Evolutionary conservation across 2,888 invertebrate genomes (phyloP).

Genomic region (Drosophila putrida): DNA sequence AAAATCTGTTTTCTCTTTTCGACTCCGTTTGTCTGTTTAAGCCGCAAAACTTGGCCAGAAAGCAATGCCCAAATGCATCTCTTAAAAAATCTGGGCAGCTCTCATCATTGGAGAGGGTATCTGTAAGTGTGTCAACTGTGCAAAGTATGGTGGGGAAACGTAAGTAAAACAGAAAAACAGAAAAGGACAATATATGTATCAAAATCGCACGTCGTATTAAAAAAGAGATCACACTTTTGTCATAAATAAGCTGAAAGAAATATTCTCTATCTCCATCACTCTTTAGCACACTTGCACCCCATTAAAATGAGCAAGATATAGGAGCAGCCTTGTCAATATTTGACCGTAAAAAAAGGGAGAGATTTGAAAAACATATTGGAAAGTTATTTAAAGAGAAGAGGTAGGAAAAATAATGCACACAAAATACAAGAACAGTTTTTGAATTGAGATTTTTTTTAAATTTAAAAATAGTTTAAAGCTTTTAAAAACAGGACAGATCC

Average conservation of each 20-base stretch:
- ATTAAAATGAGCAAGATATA: conserved; percentile 4
- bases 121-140: conserved; percentile 37
- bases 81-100: conserved; percentile 23
- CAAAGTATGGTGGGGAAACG: no score
- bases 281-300: not conserved
- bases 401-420: no score
- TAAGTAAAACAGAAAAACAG: no score
- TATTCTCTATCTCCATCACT: not conserved
- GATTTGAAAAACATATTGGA: no score
- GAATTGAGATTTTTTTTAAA: no score
- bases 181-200: not conserved
- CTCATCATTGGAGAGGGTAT: conserved; percentile 19
- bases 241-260: conserved; percentile 7
- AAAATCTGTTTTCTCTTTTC: not conserved
- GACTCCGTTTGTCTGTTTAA: not conserved
- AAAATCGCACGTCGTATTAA: conserved; percentile 7
- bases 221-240: conserved; percentile 1
- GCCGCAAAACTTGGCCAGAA: conserved; percentile 36
- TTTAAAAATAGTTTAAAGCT: no score
- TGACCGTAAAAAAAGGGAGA: no score
- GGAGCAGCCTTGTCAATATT: no score
- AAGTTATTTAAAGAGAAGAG: no score
- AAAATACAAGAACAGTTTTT: no score
- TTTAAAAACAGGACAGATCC: no score
- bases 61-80: conserved; percentile 5